These are phyloP conservation scores for Seira ritae DNA, from an alignment of 2,888 invertebrate species.

Conservation along the genomic window DNA sequence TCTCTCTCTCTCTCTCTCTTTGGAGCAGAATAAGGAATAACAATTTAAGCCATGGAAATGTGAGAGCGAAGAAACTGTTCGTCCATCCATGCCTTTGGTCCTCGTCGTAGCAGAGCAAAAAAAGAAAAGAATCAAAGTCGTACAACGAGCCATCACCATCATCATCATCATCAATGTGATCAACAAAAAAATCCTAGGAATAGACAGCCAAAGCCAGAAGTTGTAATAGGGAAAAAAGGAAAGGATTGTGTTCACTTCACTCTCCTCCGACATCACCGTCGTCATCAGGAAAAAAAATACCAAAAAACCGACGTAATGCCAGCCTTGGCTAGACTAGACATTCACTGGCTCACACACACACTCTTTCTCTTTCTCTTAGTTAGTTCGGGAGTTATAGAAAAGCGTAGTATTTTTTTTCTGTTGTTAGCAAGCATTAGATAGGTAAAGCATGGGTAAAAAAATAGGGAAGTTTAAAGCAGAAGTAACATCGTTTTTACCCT, in stretches of 20 bases:
- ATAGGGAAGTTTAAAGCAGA: conserved; percentile 10
- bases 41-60: not conserved
- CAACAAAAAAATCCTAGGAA: conserved; percentile 11
- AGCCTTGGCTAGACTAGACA: not conserved
- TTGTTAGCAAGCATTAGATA: not conserved
- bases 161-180: conserved; percentile 11
- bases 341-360: not conserved
- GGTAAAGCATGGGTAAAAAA: conserved; percentile 3
- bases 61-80: not conserved
- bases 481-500: conserved; percentile 14
- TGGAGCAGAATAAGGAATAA: not conserved
- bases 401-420: not conserved
- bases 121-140: conserved; percentile 26
- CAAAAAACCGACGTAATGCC: conserved; percentile 8
- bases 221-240: conserved; percentile 8
- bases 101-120: not conserved
- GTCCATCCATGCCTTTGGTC: not conserved
- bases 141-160: conserved; percentile 7
- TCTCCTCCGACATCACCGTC: conserved; percentile 4
- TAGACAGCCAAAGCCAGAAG: not conserved
- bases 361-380: too few species aligned
- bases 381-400: not conserved
- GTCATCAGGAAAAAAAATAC: not conserved
- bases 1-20: not conserved
- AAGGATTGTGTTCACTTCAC: conserved; percentile 5